Conservation (phyloP, 2,888 invertebrate genomes). For the Fragum whitleyi region DNA sequence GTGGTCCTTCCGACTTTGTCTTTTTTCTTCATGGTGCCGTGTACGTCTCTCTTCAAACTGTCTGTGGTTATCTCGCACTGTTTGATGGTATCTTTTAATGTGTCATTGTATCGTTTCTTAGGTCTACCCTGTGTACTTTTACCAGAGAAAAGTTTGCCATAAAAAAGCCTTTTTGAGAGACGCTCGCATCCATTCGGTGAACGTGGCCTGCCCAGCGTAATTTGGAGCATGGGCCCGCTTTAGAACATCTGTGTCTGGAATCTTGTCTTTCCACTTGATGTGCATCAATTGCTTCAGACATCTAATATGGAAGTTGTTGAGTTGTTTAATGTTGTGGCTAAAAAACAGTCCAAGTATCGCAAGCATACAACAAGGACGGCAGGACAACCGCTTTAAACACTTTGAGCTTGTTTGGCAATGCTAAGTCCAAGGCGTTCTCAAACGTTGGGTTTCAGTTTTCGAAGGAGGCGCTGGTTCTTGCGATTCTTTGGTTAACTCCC, state of each 20-base stretch:
- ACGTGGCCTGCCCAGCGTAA: not conserved
- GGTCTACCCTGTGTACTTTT: not conserved
- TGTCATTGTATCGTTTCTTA: not conserved
- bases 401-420: not conserved
- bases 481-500: not conserved
- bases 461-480: not conserved
- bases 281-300: not conserved
- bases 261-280: constrained; percentile 5
- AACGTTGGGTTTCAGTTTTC: not conserved
- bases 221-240: not conserved
- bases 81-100: not conserved
- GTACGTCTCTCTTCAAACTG: not conserved
- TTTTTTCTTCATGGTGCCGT: not conserved
- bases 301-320: not conserved
- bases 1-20: not conserved
- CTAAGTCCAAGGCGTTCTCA: not conserved
- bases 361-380: not conserved
- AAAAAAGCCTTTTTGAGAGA: not conserved
- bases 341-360: not conserved
- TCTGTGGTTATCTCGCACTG: not conserved
- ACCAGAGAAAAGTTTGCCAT: not conserved
- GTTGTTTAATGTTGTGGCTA: not conserved
- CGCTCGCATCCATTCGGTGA: not conserved
- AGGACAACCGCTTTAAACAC: not conserved
- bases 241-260: not conserved